These are phyloP conservation scores for Nasonia giraulti DNA, from an alignment of 1,140 invertebrate genomes.

Conservation along the genomic window DNA sequence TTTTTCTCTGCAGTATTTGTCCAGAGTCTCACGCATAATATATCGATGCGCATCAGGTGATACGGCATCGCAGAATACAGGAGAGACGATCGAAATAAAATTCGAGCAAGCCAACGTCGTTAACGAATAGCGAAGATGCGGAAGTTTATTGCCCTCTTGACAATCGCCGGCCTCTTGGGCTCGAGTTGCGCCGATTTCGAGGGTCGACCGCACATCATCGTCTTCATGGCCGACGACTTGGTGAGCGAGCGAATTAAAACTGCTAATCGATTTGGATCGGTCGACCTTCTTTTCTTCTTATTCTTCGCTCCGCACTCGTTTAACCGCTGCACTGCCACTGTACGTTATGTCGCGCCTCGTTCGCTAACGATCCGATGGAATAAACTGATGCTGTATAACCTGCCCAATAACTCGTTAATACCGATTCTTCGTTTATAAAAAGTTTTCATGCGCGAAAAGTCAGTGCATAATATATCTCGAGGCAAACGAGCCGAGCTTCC, in stretches of 20 bases:
- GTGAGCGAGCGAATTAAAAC: constrained; percentile 66
- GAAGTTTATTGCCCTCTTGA: background rate
- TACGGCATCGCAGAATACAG: too few species aligned
- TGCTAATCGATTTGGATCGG: background rate
- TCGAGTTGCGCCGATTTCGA: constrained; percentile 59
- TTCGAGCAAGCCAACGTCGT: background rate
- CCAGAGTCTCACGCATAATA: too few species aligned
- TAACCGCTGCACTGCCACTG: background rate
- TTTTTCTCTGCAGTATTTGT: too few species aligned
- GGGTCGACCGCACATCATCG: constrained; percentile 75
- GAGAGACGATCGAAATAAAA: background rate
- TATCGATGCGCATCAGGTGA: too few species aligned
- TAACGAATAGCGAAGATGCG: background rate
- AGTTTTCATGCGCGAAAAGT: background rate
- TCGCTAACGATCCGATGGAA: constrained; percentile 6
- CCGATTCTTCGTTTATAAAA: background rate
- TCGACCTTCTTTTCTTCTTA: background rate
- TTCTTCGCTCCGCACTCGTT: background rate
- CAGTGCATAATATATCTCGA: too few species aligned
- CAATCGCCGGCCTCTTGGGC: background rate
- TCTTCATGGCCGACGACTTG: constrained; percentile 79
- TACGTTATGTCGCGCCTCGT: background rate
- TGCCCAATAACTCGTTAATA: background rate
- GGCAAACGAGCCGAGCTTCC: too few species aligned
- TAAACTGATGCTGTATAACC: background rate